Conservation (phyloP, 37 sponge, comb jelly and placozoan genomes). For the Bolinopsis microptera region DNA sequence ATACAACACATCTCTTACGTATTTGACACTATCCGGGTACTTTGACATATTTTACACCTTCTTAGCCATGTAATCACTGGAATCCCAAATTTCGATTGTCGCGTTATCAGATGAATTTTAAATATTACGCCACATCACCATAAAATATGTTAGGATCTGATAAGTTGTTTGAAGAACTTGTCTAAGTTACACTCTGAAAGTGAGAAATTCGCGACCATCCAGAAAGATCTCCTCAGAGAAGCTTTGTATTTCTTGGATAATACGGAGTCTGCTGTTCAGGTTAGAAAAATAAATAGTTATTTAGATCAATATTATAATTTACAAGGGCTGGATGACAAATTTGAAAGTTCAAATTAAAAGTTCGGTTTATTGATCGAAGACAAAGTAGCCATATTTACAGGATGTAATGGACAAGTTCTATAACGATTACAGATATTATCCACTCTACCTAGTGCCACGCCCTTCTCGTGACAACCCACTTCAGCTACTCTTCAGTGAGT, state of each 20-base stretch:
- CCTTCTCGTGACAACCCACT: neutral
- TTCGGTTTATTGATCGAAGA: too few species aligned
- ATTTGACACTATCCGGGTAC: constrained; percentile 44
- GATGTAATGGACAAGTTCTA: constrained; percentile 48
- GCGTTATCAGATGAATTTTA: neutral
- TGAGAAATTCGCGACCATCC: neutral
- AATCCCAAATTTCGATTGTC: too few species aligned
- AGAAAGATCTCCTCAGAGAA: constrained; percentile 36
- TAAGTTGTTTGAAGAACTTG: neutral
- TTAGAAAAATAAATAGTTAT: neutral
- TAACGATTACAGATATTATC: constrained; percentile 42
- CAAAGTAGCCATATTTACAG: too few species aligned
- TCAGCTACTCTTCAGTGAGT: constrained; percentile 18
- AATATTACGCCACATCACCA: neutral
- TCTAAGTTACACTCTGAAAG: neutral
- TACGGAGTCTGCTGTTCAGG: constrained; percentile 2
- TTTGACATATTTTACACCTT: neutral
- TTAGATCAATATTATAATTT: too few species aligned
- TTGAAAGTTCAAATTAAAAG: too few species aligned
- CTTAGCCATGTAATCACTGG: too few species aligned
- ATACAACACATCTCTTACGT: constrained; percentile 8
- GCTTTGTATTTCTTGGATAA: neutral
- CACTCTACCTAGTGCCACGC: constrained; percentile 14
- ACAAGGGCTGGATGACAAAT: too few species aligned
- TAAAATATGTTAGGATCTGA: neutral